Evolutionary conservation across 2,113 vertebrate species (phyloP).

Genomic region (Hippolais icterina): DNA sequence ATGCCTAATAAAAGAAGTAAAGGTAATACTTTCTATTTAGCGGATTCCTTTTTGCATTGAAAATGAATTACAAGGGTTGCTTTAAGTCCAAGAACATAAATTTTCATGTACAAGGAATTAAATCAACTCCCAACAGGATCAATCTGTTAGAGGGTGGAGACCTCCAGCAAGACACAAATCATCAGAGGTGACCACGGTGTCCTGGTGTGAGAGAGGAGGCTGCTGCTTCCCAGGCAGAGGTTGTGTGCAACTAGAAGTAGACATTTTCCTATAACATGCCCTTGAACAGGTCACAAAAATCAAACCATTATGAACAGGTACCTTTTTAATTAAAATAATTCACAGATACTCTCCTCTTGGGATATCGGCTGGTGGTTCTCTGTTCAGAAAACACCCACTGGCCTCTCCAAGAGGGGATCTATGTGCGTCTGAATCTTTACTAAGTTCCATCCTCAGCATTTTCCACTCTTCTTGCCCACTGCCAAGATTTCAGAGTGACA

Average conservation of each 20-base stretch:
- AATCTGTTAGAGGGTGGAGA: neutral
- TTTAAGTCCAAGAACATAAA: conserved; percentile 46
- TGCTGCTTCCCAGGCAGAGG: neutral
- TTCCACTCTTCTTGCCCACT: neutral
- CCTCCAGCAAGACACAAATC: conserved; percentile 15
- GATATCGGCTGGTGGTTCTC: neutral
- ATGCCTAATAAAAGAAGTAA: conserved; percentile 56
- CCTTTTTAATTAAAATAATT: neutral
- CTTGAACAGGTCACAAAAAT: neutral
- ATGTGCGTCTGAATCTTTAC: neutral
- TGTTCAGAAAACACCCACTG: neutral
- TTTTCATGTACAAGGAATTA: conserved; percentile 40
- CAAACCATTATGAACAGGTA: neutral
- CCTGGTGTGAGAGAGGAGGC: neutral
- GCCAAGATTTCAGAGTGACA: neutral
- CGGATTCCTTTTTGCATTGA: neutral
- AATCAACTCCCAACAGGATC: conserved; percentile 1
- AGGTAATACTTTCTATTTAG: conserved; percentile 33
- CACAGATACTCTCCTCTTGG: neutral
- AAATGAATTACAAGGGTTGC: conserved; percentile 34
- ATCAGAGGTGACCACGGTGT: neutral
- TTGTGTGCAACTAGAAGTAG: neutral
- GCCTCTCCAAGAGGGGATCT: neutral
- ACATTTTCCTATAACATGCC: neutral
- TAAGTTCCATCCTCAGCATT: neutral